Evolutionary conservation across 2,797 vertebrate genomes (phyloP).

Genomic region (Sebastolobus altivelis): DNA sequence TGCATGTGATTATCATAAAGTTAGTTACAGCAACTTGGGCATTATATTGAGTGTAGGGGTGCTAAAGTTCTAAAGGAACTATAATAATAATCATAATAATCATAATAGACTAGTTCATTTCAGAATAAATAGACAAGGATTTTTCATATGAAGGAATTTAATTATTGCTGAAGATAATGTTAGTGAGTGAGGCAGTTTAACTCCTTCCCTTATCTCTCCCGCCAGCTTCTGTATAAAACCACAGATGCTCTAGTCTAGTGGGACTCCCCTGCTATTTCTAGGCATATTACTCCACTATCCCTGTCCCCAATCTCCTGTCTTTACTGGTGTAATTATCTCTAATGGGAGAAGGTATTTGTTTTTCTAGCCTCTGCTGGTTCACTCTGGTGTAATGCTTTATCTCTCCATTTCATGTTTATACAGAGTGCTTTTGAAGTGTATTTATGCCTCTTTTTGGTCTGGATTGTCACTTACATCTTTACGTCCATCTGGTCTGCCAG

Average conservation of each 20-base stretch:
- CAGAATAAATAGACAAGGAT: not conserved
- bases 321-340: constrained; percentile 71
- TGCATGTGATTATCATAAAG: too few species aligned
- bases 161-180: not conserved
- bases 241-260: constrained; percentile 35
- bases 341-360: constrained; percentile 72
- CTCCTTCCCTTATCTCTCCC: constrained; percentile 42
- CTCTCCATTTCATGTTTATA: constrained; percentile 41
- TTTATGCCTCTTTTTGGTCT: constrained; percentile 51
- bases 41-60: too few species aligned
- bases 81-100: not conserved
- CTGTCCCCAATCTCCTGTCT: constrained; percentile 60
- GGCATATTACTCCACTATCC: constrained; percentile 53
- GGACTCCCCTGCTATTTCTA: constrained; percentile 61
- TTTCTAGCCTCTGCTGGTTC: constrained; percentile 43
- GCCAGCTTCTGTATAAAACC: constrained; percentile 33
- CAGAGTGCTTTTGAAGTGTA: constrained; percentile 61
- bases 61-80: too few species aligned
- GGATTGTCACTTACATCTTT: constrained; percentile 26
- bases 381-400: constrained; percentile 44
- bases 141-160: fast-evolving
- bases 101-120: not conserved
- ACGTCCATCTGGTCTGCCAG: constrained; percentile 41
- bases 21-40: too few species aligned
- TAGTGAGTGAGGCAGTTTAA: not conserved